Evolutionary conservation across 92 coral and sea anemone species (phyloP).

Genomic region (Parazoanthus atlanticus): DNA sequence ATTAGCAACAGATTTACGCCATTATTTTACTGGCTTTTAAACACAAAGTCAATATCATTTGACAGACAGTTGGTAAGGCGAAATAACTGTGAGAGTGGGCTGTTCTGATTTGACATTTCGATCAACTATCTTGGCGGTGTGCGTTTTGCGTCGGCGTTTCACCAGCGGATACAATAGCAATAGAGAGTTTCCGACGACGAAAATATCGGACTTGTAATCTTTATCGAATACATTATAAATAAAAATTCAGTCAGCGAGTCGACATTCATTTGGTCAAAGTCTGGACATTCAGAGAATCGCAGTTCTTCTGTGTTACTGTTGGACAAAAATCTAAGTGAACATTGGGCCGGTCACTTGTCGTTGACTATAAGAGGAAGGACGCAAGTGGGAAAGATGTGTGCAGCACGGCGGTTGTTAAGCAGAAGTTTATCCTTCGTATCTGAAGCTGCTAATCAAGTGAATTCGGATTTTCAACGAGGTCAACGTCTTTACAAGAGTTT

Average conservation of each 20-base stretch:
- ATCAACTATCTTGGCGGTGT: not conserved
- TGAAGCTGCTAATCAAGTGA: conserved; percentile 37
- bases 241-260: not conserved
- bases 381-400: conserved; percentile 1
- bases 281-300: not conserved
- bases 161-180: conserved; percentile 26
- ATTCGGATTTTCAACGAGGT: conserved; percentile 38
- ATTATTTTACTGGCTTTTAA: conserved; percentile 3
- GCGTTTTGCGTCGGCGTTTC: conserved; percentile 28
- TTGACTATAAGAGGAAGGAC: too few relatives aligned
- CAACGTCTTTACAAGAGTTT: conserved; percentile 42
- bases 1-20: conserved; percentile 25
- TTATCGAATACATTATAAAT: not conserved
- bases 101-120: not conserved
- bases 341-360: too few relatives aligned
- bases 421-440: conserved; percentile 40
- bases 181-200: conserved; percentile 33
- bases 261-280: not conserved
- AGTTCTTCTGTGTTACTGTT: not conserved
- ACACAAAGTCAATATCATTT: conserved; percentile 9
- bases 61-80: not conserved
- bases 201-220: conserved; percentile 33
- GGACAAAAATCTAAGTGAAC: too few relatives aligned
- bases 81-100: conserved; percentile 20
- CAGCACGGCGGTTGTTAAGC: conserved; percentile 22